Evolutionary conservation across 2,888 invertebrate genomes (phyloP).

Genomic region (Gastracanthus pulcherrimus): DNA sequence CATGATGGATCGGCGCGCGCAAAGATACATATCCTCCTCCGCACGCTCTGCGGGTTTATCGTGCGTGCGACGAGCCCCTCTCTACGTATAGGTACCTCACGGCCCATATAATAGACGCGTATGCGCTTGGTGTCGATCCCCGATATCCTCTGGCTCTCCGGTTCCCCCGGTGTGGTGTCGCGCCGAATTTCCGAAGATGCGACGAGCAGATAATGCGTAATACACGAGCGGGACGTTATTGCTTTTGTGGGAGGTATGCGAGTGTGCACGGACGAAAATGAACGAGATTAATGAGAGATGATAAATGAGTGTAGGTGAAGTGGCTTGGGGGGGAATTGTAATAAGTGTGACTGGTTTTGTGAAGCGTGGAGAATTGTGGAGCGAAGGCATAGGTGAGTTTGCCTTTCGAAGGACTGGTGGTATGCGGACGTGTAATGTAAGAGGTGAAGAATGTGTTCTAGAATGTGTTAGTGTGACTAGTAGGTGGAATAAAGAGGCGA

Average conservation of each 20-base stretch:
- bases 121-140: background rate
- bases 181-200: background rate
- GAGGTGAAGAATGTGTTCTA: too few relatives aligned
- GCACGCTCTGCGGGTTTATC: too few relatives aligned
- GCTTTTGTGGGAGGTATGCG: background rate
- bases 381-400: too few relatives aligned
- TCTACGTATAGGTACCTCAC: too few relatives aligned
- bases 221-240: background rate
- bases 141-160: background rate
- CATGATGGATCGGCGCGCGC: background rate
- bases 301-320: constrained; percentile 17
- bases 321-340: too few relatives aligned
- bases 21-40: background rate
- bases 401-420: too few relatives aligned
- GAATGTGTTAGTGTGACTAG: too few relatives aligned
- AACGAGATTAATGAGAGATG: constrained; percentile 33
- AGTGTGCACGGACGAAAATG: background rate
- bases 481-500: too few relatives aligned
- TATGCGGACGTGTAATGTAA: too few relatives aligned
- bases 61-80: background rate
- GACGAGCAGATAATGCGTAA: background rate
- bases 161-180: background rate
- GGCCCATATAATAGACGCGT: background rate
- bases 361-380: too few relatives aligned
- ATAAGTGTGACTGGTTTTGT: too few relatives aligned